Conservation (phyloP, 2,888 invertebrate genomes). For the Ormyrus pomaceus region DNA sequence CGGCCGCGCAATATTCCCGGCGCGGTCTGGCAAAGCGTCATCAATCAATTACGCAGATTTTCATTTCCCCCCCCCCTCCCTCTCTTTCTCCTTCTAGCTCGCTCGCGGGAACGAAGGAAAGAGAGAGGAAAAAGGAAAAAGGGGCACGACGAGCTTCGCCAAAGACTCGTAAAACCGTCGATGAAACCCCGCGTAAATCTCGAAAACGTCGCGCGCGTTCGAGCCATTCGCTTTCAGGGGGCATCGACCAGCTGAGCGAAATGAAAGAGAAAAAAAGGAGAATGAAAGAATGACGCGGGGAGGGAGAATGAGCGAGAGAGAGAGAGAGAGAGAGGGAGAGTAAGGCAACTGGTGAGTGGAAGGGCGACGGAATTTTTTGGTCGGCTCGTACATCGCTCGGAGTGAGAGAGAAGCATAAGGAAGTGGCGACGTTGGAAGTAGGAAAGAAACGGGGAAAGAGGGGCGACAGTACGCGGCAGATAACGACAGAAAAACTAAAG, state of each 20-base stretch:
- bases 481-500: slow-evolving; percentile 2
- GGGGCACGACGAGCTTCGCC: slow-evolving; percentile 13
- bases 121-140: neutral
- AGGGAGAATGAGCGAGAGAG: slow-evolving; percentile 15
- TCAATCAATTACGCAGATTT: slow-evolving; percentile 57
- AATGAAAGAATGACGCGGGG: slow-evolving; percentile 27
- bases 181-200: slow-evolving; percentile 57
- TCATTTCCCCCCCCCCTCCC: slow-evolving; percentile 25
- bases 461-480: neutral
- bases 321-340: slow-evolving; percentile 9
- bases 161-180: slow-evolving; percentile 56
- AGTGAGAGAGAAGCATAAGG: slow-evolving; percentile 43
- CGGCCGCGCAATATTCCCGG: neutral
- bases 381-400: slow-evolving; percentile 37
- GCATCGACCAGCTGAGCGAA: slow-evolving; percentile 54
- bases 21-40: slow-evolving; percentile 21
- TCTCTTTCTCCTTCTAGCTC: neutral
- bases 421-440: slow-evolving; percentile 1
- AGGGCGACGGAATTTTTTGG: slow-evolving; percentile 47
- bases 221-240: slow-evolving; percentile 50
- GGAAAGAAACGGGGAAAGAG: slow-evolving; percentile 17
- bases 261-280: slow-evolving; percentile 41
- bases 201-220: slow-evolving; percentile 55
- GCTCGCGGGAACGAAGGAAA: slow-evolving; percentile 7
- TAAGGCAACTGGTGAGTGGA: slow-evolving; percentile 22